phyloP scores from a whole-genome alignment of 2,888 invertebrate species.

The Leptinotarsa rubiginosa region DNA sequence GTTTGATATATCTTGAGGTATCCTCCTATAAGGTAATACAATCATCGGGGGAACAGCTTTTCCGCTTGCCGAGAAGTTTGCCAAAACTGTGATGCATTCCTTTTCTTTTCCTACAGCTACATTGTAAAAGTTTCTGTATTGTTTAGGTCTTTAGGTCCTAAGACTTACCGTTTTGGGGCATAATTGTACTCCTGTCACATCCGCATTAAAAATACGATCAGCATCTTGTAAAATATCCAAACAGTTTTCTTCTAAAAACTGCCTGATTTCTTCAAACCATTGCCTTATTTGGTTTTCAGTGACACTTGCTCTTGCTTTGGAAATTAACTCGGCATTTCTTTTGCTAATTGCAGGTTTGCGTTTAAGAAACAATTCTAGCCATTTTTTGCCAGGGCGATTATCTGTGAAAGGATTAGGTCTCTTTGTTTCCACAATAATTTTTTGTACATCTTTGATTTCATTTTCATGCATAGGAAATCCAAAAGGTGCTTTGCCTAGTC shows the following conservation, averaged over 20 bases:
- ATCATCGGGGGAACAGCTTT: background rate
- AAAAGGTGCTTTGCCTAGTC: background rate
- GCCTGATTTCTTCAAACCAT: background rate
- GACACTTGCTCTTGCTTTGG: background rate
- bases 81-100: background rate
- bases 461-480: slow-evolving; percentile 14
- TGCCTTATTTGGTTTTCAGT: background rate
- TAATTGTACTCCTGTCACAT: background rate
- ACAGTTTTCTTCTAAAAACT: too few species aligned
- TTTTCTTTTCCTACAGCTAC: slow-evolving; percentile 24
- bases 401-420: slow-evolving; percentile 16
- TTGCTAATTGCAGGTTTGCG: slow-evolving; percentile 16
- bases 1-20: slow-evolving; percentile 15
- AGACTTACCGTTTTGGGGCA: background rate
- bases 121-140: slow-evolving; percentile 29
- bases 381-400: slow-evolving; percentile 19
- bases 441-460: slow-evolving; percentile 19
- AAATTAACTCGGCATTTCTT: slow-evolving; percentile 26
- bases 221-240: too few species aligned
- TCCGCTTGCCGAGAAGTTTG: slow-evolving; percentile 12
- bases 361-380: background rate
- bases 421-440: slow-evolving; percentile 20
- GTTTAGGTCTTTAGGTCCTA: slow-evolving; percentile 20
- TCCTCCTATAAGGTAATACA: too few species aligned
- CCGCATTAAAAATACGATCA: too few species aligned